phyloP scores from a whole-genome alignment of 2,113 vertebrate genomes.

The Hiodon tergisus region DNA sequence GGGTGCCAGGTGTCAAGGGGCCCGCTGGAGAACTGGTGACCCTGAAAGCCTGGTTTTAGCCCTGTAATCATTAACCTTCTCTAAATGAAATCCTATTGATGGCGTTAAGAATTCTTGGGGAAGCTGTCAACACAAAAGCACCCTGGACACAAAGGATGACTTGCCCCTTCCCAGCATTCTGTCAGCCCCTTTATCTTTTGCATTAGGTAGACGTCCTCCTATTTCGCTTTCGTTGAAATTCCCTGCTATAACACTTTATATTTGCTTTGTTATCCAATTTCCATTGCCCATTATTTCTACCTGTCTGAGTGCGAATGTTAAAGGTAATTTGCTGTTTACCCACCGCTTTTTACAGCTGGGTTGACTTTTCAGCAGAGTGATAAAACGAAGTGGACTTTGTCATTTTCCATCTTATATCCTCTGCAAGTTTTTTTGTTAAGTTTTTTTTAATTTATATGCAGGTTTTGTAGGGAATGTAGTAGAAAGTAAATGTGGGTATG shows the following conservation, averaged over 20 bases:
- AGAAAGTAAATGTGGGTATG: no score
- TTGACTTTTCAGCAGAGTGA: not conserved
- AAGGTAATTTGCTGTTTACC: constrained; percentile 14
- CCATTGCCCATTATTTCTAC: not conserved
- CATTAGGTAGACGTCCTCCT: not conserved
- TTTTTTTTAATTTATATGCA: no score
- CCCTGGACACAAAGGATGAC: not conserved
- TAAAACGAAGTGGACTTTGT: not conserved
- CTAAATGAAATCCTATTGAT: constrained; percentile 10
- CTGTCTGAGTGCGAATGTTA: not conserved
- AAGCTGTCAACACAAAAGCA: not conserved
- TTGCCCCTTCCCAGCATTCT: not conserved
- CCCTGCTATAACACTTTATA: not conserved
- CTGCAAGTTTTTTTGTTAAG: no score
- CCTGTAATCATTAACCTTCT: constrained; percentile 22
- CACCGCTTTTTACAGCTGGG: constrained; percentile 1
- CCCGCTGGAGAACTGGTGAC: not conserved
- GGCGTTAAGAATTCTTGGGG: not conserved
- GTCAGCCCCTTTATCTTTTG: not conserved
- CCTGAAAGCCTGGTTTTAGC: not conserved
- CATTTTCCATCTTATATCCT: not conserved
- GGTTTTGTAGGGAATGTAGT: no score
- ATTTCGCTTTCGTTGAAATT: not conserved
- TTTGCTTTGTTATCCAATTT: not conserved
- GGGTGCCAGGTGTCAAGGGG: constrained; percentile 11